Evolutionary conservation across 2,888 invertebrate genomes (phyloP).

Genomic region (Phragmatobia fuliginosa): DNA sequence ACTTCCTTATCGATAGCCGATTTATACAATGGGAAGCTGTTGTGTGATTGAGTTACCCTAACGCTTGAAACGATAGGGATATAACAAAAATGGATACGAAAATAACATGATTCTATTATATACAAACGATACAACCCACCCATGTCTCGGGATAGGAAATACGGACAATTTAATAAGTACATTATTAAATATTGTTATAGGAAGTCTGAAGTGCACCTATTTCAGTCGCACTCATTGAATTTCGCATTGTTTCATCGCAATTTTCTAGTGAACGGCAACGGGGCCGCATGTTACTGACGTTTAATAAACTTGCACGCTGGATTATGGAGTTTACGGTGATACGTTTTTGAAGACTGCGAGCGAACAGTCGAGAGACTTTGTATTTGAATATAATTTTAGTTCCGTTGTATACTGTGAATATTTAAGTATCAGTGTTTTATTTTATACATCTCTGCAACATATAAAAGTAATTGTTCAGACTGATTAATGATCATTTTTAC

Average conservation of each 20-base stretch:
- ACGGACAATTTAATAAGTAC: constrained; percentile 51
- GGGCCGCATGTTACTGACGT: constrained; percentile 72
- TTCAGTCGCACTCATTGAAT: constrained; percentile 59
- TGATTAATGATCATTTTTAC: too few relatives aligned
- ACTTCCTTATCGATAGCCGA: constrained; percentile 19
- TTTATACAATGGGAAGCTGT: constrained; percentile 23
- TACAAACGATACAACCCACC: constrained; percentile 17
- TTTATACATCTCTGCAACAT: not conserved
- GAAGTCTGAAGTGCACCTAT: constrained; percentile 51
- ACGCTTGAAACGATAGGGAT: constrained; percentile 21
- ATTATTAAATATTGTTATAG: constrained; percentile 46
- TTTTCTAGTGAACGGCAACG: constrained; percentile 55
- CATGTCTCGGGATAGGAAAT: constrained; percentile 21
- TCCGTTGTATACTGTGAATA: not conserved
- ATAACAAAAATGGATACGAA: constrained; percentile 21
- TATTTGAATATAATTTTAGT: not conserved
- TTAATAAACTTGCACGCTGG: constrained; percentile 72
- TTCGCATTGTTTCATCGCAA: constrained; percentile 63
- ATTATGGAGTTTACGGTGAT: constrained; percentile 69
- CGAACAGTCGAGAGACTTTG: constrained; percentile 21
- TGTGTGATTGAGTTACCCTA: constrained; percentile 27
- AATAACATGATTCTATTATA: constrained; percentile 23
- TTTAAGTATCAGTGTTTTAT: not conserved
- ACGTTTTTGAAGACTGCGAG: constrained; percentile 56
- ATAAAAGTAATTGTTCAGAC: too few relatives aligned